These are phyloP conservation scores for Trialeurodes vaporariorum DNA, from an alignment of 1,140 invertebrate species.

Conservation along the genomic window DNA sequence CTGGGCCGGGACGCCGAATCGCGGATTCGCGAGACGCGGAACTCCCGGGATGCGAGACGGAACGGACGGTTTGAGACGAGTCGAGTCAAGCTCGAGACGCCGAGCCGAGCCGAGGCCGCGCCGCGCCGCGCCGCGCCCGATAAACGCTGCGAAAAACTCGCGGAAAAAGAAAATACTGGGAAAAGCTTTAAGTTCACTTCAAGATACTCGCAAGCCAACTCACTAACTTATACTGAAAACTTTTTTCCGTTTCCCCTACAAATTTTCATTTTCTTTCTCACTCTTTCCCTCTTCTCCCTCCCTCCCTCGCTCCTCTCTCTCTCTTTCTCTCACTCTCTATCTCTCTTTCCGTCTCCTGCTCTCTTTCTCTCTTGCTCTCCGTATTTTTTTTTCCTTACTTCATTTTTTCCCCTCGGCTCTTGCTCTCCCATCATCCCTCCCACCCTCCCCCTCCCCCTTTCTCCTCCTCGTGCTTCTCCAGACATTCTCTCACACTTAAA, in stretches of 20 bases:
- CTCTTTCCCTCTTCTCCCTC: no score
- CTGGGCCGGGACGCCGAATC: no score
- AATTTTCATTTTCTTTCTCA: background rate
- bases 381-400: background rate
- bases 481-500: background rate
- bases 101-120: no score
- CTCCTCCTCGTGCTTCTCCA: no score
- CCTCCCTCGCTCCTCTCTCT: background rate
- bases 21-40: background rate
- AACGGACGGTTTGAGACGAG: background rate
- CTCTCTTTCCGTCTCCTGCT: background rate
- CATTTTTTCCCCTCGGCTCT: background rate
- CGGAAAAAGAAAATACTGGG: background rate
- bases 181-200: background rate
- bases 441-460: background rate
- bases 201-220: background rate
- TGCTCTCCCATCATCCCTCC: no score
- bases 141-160: background rate
- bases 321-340: no score
- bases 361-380: no score
- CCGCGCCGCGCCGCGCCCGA: no score
- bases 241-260: background rate
- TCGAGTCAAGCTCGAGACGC: background rate
- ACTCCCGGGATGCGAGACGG: background rate
- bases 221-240: background rate